phyloP scores from a whole-genome alignment of 2,888 invertebrate species.

The Atethmia centrago region DNA sequence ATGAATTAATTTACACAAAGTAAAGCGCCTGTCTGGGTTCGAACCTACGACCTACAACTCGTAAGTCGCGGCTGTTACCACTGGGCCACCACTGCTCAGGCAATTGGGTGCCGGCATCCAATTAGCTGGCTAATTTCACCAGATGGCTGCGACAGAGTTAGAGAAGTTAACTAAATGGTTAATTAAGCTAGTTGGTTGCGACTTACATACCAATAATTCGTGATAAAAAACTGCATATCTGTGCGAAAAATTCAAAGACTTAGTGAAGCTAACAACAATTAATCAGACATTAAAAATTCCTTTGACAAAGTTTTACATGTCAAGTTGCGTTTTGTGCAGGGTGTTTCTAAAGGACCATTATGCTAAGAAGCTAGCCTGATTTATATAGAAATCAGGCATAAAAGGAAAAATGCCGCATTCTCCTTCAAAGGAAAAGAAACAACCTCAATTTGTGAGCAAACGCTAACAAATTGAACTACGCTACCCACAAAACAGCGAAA shows the following conservation, averaged over 20 bases:
- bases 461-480: conserved; percentile 23
- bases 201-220: too few species aligned
- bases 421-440: not conserved
- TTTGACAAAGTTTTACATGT: not conserved
- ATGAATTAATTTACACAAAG: too few species aligned
- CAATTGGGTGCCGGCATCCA: too few species aligned
- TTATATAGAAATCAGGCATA: conserved; percentile 8
- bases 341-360: not conserved
- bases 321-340: not conserved
- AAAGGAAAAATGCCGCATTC: conserved; percentile 3
- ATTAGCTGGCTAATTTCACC: too few species aligned
- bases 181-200: too few species aligned
- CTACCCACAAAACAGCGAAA: conserved; percentile 31
- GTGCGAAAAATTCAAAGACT: not conserved
- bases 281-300: not conserved
- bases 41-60: too few species aligned
- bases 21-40: too few species aligned
- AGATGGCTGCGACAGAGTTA: too few species aligned
- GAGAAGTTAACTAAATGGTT: too few species aligned
- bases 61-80: too few species aligned
- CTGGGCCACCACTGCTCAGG: too few species aligned
- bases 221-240: not conserved
- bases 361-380: not conserved
- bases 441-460: not conserved
- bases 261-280: not conserved